phyloP scores from a whole-genome alignment of 2,797 vertebrate genomes.

The Spea hammondii region DNA sequence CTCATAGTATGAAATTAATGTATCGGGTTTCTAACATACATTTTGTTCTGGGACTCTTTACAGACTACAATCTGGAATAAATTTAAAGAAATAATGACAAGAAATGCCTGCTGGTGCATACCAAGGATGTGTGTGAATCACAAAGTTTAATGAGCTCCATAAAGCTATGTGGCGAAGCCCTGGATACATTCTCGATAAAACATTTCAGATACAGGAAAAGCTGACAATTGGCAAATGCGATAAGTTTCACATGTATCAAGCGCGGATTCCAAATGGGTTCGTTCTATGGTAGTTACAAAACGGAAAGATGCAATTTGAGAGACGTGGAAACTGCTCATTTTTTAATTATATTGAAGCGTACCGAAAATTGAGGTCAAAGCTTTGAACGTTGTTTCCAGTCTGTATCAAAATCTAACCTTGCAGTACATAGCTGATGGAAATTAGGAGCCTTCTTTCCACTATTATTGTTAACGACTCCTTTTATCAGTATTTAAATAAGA shows the following conservation, averaged over 20 bases:
- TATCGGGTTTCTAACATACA: constrained; percentile 4
- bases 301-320: not conserved
- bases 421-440: too few species aligned
- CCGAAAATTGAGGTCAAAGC: too few species aligned
- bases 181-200: constrained; percentile 17
- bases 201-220: not conserved
- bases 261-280: not conserved
- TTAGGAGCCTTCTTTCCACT: too few species aligned
- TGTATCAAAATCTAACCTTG: too few species aligned
- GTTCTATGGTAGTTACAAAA: not conserved
- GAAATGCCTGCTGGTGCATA: constrained; percentile 15
- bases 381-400: too few species aligned
- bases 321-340: too few species aligned
- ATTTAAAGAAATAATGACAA: constrained; percentile 17
- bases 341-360: too few species aligned
- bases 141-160: constrained; percentile 36
- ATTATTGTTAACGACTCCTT: too few species aligned
- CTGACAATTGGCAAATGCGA: constrained; percentile 12
- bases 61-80: constrained; percentile 11
- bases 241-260: not conserved
- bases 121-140: not conserved
- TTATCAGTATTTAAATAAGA: too few species aligned
- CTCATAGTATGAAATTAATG: constrained; percentile 2
- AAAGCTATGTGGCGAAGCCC: not conserved
- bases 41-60: constrained; percentile 18